Percentiles rank a stretch among this genome's conserved stretches.
Evolutionary conservation across 64 coral and sea anemone species (phyloP).

Genomic region (Actinia equina): DNA sequence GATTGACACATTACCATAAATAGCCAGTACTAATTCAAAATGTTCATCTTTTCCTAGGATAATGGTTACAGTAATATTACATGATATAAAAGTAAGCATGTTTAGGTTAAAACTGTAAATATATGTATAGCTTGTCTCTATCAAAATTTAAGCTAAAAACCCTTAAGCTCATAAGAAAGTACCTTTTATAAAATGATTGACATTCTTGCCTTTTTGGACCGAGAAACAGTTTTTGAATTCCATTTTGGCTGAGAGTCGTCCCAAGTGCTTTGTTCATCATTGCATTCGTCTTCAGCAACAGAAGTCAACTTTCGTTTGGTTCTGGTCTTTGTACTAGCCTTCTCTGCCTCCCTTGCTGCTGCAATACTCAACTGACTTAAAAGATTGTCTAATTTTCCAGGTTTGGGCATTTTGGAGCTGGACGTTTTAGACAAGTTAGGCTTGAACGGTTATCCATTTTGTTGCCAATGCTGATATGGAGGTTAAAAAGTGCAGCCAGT

Average conservation of each 20-base stretch:
- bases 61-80: too few species aligned
- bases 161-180: background rate
- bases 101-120: too few species aligned
- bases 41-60: too few species aligned
- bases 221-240: slow-evolving; percentile 11
- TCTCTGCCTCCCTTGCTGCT: slow-evolving; percentile 46
- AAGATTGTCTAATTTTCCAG: slow-evolving; percentile 62
- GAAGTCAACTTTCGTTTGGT: slow-evolving; percentile 45
- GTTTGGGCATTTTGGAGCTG: slow-evolving; percentile 51
- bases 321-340: slow-evolving; percentile 38
- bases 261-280: background rate
- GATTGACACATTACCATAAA: too few species aligned
- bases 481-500: slow-evolving; percentile 62
- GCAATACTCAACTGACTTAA: slow-evolving; percentile 76
- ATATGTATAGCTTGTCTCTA: background rate
- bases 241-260: slow-evolving; percentile 15
- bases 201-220: background rate
- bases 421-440: slow-evolving; percentile 45
- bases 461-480: slow-evolving; percentile 66
- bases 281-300: background rate
- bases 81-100: too few species aligned
- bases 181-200: background rate
- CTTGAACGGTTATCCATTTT: slow-evolving; percentile 61
- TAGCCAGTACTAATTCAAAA: too few species aligned
- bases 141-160: background rate